Conservation (phyloP, 2,888 invertebrate species). For the Drosophila austrosaltans region DNA sequence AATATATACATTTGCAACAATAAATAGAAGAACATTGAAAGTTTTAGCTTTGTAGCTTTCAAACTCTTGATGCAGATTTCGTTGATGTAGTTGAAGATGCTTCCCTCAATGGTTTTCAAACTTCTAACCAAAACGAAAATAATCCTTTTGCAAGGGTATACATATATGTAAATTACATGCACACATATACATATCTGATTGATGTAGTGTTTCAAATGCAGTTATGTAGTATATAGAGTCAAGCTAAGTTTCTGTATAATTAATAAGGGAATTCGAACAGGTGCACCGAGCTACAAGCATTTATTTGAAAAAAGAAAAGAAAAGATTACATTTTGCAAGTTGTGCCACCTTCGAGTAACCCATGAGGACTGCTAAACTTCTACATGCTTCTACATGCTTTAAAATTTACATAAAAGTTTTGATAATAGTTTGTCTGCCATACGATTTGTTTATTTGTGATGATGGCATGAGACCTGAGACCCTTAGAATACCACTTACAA, state of each 20-base stretch:
- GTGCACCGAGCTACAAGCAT: conserved; percentile 71
- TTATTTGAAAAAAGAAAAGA: conserved; percentile 78
- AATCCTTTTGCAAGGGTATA: too few relatives aligned
- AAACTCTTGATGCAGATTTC: too few relatives aligned
- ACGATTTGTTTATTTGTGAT: conserved; percentile 60
- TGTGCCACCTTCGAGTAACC: conserved; percentile 54
- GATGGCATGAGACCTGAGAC: conserved; percentile 24
- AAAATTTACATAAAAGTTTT: conserved; percentile 81
- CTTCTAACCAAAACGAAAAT: too few relatives aligned
- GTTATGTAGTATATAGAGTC: neutral
- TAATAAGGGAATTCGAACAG: conserved; percentile 81
- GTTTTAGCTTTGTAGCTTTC: too few relatives aligned
- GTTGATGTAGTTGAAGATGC: too few relatives aligned
- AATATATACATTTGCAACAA: too few relatives aligned
- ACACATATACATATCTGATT: neutral
- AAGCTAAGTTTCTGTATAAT: conserved; percentile 76
- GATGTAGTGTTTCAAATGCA: neutral
- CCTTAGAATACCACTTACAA: neutral
- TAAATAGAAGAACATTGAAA: too few relatives aligned
- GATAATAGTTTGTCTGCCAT: conserved; percentile 75
- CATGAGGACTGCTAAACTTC: conserved; percentile 53
- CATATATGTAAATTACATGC: too few relatives aligned
- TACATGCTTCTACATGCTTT: conserved; percentile 57
- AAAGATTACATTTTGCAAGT: conserved; percentile 79
- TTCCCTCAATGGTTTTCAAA: too few relatives aligned